Conservation (phyloP, 2,888 invertebrate species). For the Tetranychus piercei region DNA sequence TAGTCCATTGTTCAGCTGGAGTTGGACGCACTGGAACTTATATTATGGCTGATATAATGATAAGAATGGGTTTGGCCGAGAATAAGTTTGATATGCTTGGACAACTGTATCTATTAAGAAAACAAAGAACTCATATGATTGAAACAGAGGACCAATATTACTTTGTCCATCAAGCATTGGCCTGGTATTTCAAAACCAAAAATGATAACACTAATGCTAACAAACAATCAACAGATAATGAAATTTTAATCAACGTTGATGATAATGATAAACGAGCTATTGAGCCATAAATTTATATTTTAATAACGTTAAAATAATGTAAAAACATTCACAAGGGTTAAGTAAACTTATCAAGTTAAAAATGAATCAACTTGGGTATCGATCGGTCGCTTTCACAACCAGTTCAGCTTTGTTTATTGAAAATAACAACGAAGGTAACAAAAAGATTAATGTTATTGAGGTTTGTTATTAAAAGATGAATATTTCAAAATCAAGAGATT, state of each 20-base stretch:
- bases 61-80: conserved; percentile 87
- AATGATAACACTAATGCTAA: not conserved
- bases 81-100: conserved; percentile 97
- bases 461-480: no score
- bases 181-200: not conserved
- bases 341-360: no score
- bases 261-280: no score
- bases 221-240: not conserved
- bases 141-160: conserved; percentile 99
- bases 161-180: conserved; percentile 81
- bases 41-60: conserved; percentile 96
- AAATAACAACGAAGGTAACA: no score
- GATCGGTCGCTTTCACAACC: no score
- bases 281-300: no score
- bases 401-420: no score
- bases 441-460: no score
- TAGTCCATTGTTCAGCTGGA: conserved; percentile 58
- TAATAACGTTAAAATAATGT: no score
- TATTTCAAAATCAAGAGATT: no score
- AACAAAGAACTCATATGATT: conserved; percentile 98
- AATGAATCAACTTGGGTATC: no score
- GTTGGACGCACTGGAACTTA: conserved; percentile 59
- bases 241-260: not conserved
- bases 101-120: conserved; percentile 88
- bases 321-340: no score